Conservation (phyloP, 2,113 vertebrate genomes). For the Brienomyrus longianalis region DNA sequence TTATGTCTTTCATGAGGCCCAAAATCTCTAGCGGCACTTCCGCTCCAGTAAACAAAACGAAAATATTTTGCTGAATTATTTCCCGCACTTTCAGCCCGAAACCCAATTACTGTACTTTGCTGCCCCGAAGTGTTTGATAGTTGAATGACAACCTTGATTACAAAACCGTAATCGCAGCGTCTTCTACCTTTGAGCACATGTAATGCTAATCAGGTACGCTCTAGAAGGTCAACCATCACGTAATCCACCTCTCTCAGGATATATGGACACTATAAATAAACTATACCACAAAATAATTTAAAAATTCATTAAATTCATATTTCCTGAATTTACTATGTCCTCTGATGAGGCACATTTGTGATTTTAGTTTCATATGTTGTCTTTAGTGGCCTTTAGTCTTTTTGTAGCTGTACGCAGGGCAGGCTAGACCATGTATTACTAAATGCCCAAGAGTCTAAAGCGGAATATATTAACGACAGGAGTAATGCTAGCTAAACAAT, state of each 20-base stretch:
- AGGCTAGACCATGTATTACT: no score
- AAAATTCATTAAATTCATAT: no score
- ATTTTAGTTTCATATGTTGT: no score
- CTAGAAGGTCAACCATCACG: background rate
- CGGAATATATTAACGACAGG: no score
- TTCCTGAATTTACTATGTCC: no score
- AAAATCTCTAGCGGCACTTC: background rate
- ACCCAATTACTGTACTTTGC: background rate
- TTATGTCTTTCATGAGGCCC: background rate
- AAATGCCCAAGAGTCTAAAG: no score
- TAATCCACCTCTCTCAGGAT: background rate
- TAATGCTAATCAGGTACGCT: background rate
- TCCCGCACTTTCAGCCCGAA: background rate
- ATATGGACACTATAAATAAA: background rate
- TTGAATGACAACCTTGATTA: background rate
- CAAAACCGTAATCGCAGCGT: background rate
- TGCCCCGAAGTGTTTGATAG: background rate
- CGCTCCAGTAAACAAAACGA: background rate
- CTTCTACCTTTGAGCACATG: background rate
- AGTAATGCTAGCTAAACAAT: no score
- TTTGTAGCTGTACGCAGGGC: no score
- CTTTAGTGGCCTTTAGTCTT: no score
- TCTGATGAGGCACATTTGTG: no score
- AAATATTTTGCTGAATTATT: background rate
- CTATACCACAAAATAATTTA: no score